phyloP scores from a whole-genome alignment of 2,888 invertebrate species.

The Protonemura montana region DNA sequence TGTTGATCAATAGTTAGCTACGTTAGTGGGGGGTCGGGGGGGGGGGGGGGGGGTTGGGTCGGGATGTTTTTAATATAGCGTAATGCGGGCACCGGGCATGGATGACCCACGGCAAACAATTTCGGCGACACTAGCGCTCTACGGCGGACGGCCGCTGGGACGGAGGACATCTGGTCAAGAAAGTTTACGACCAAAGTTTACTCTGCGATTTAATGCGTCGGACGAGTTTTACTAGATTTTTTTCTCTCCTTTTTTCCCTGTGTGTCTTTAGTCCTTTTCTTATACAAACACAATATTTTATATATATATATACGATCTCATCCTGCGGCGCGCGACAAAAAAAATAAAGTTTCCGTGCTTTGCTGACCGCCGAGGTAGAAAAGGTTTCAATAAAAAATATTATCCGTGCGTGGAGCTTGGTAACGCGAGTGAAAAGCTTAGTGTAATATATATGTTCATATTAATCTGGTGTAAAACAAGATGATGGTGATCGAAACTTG shows the following conservation, averaged over 20 bases:
- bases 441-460: background rate
- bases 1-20: background rate
- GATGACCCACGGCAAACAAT: background rate
- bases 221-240: slow-evolving; percentile 4
- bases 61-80: background rate
- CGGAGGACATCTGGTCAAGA: background rate
- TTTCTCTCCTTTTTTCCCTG: background rate
- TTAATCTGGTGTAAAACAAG: too few species aligned
- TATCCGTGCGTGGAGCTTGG: background rate
- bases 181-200: background rate
- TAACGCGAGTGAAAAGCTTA: background rate
- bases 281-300: slow-evolving; percentile 4
- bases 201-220: slow-evolving; percentile 1
- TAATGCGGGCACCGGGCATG: background rate
- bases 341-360: background rate
- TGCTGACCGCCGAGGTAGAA: background rate
- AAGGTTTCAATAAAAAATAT: background rate
- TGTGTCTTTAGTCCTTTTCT: slow-evolving; percentile 12
- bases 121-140: background rate
- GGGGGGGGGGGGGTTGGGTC: background rate
- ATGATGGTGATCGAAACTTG: too few species aligned
- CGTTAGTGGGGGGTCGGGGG: background rate
- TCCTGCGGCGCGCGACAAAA: background rate
- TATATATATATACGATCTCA: background rate
- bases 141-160: background rate